Percentiles rank a stretch among this genome's conserved stretches.
Conservation (phyloP, 2,113 vertebrate species). For the Pollachius pollachius region DNA sequence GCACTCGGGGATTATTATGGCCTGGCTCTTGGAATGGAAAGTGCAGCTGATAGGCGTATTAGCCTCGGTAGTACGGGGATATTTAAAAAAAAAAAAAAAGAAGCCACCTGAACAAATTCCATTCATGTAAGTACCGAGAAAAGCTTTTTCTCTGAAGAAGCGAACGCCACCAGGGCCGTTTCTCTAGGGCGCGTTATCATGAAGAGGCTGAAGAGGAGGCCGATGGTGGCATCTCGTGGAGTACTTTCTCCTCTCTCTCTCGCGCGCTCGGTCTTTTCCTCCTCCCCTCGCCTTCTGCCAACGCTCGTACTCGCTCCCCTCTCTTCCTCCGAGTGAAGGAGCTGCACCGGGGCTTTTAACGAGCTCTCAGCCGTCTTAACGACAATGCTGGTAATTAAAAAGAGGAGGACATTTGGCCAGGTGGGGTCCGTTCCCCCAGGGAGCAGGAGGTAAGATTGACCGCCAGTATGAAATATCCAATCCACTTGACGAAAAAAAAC, state of each 20-base stretch:
- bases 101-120: constrained; percentile 23
- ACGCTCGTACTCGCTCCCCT: no score
- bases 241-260: not conserved
- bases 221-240: constrained; percentile 8
- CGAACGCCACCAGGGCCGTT: constrained; percentile 15
- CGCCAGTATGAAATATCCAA: constrained; percentile 20
- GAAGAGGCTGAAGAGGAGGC: no score
- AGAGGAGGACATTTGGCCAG: constrained; percentile 46
- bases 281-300: not conserved
- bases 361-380: constrained; percentile 62
- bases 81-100: constrained; percentile 8
- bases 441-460: constrained; percentile 49
- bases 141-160: constrained; percentile 12
- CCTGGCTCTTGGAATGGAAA: constrained; percentile 3
- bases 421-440: constrained; percentile 61
- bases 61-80: not conserved
- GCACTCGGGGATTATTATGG: constrained; percentile 9
- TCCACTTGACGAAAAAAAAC: constrained; percentile 10
- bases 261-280: constrained; percentile 35
- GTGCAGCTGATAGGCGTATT: not conserved
- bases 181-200: constrained; percentile 15
- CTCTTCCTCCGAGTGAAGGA: constrained; percentile 18
- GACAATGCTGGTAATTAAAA: constrained; percentile 72
- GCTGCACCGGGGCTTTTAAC: constrained; percentile 50
- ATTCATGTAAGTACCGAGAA: constrained; percentile 4